Conservation (phyloP, 1,140 invertebrate genomes). For the Aradophagus sp. region DNA sequence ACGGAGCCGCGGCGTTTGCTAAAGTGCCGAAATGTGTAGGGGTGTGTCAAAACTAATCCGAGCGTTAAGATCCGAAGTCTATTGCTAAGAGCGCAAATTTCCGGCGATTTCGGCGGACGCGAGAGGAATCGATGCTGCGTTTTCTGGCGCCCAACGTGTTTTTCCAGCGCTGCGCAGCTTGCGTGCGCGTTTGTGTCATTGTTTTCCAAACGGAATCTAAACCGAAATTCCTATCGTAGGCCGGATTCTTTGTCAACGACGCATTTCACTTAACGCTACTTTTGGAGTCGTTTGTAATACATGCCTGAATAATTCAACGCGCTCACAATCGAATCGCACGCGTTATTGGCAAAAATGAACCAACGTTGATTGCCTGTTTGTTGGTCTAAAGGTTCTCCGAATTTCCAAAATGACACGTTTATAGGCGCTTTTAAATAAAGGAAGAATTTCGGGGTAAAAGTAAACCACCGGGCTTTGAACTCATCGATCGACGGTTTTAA, state of each 20-base stretch:
- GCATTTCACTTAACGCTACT: slow-evolving; percentile 48
- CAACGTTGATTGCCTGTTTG: too few relatives aligned
- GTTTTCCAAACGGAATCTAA: slow-evolving; percentile 30
- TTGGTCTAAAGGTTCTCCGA: too few relatives aligned
- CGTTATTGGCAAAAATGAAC: slow-evolving; percentile 40
- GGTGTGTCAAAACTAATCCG: slow-evolving; percentile 65
- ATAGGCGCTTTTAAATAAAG: too few relatives aligned
- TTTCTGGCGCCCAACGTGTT: too few relatives aligned
- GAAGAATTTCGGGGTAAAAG: too few relatives aligned
- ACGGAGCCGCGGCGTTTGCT: slow-evolving; percentile 26
- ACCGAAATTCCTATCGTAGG: slow-evolving; percentile 42
- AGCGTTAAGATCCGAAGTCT: slow-evolving; percentile 63
- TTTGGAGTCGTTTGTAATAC: slow-evolving; percentile 44
- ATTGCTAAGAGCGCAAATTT: slow-evolving; percentile 24
- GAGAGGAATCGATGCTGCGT: too few relatives aligned
- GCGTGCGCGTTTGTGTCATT: slow-evolving; percentile 33
- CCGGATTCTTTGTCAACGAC: slow-evolving; percentile 40
- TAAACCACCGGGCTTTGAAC: too few relatives aligned
- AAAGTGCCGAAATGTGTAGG: slow-evolving; percentile 70
- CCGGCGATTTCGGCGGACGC: slow-evolving; percentile 11
- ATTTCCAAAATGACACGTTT: too few relatives aligned
- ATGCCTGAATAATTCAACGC: slow-evolving; percentile 48
- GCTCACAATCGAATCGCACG: slow-evolving; percentile 35
- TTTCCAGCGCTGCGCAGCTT: too few relatives aligned
- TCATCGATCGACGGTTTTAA: too few relatives aligned